A percentile compares a stretch with the other conserved stretches of the same genome.
phyloP scores from a whole-genome alignment of 2,888 invertebrate genomes.

The Drosophila mayaguana region DNA sequence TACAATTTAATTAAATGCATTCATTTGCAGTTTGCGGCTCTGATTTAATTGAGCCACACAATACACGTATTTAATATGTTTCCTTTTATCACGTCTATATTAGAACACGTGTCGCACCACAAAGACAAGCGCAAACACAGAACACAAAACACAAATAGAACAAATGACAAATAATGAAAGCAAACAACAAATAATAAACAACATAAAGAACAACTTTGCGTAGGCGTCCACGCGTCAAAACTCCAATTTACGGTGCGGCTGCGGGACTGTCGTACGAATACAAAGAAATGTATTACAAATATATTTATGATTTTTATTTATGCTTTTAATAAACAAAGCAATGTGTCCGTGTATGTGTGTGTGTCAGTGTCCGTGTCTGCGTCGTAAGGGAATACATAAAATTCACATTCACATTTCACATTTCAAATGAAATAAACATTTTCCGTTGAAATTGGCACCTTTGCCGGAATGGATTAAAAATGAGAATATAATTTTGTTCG shows the following conservation, averaged over 20 bases:
- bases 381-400: slow-evolving; percentile 24
- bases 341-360: no score
- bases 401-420: slow-evolving; percentile 13
- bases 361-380: not conserved
- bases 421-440: slow-evolving; percentile 16
- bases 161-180: slow-evolving; percentile 29
- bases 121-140: slow-evolving; percentile 22
- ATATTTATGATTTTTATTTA: slow-evolving; percentile 43
- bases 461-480: not conserved
- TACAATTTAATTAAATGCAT: slow-evolving; percentile 67
- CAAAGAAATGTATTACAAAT: slow-evolving; percentile 7
- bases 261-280: slow-evolving; percentile 13
- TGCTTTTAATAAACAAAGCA: slow-evolving; percentile 38
- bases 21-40: slow-evolving; percentile 66
- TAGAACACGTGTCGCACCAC: slow-evolving; percentile 23
- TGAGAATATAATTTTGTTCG: not conserved
- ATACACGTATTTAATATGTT: slow-evolving; percentile 47
- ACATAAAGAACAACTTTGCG: slow-evolving; percentile 31
- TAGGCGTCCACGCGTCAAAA: slow-evolving; percentile 47
- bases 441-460: not conserved
- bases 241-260: slow-evolving; percentile 8
- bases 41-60: slow-evolving; percentile 59
- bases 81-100: slow-evolving; percentile 38
- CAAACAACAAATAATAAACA: slow-evolving; percentile 46
- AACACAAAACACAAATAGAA: slow-evolving; percentile 27